Base-by-base conservation (phyloP, 2,113 vertebrate genomes). In the Engystomops pustulosus region DNA sequence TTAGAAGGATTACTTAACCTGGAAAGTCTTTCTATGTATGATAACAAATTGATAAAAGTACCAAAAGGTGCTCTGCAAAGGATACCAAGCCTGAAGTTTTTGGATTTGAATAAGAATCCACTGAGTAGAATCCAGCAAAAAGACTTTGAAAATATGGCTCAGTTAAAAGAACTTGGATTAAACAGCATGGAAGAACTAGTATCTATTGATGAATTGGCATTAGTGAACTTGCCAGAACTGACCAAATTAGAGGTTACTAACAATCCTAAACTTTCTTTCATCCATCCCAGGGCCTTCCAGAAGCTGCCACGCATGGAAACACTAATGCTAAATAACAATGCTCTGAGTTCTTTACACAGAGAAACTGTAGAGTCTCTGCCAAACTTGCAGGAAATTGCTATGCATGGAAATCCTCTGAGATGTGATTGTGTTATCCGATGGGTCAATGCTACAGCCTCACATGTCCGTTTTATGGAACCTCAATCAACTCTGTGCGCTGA, bases 281-380 rank as follows among this genome's bases (percentile, higher is more conserved):
- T 99, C 86, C 97, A 99, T 87, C 97, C 97, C 4, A 93, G 93
- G 0, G 98, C 97, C 0, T 99, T 99, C 90, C 92, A 92, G 83
- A 95, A 91, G 83, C 93, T 99, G 23, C 94, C 91, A 45, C 93
- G 93, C 27, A 94, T 99, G 90, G 98, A 99, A 89, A 99, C 95
- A 68, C 95, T 99, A 32, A 99, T 99, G 98, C 95, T 99, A 58
- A 99, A 99, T 93, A 97, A 97, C 90, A 99, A 99, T 1, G 95
- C 96, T 80, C 93, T 99, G 88, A 98, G 96, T 87, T 95, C 97
- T 88, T 93, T 99, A 89, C 96, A 98, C 90, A 94, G 91, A 83
- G 94, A 95, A 90, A 95, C 95, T 0, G 92, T 99, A 32, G 92
- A 93, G 67, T 96, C 98, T 68, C 91, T 99, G 87, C 97, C 98